A percentile compares a stretch with the other conserved stretches of the same genome.
phyloP scores from a whole-genome alignment of 2,888 invertebrate genomes.

The Sabatieria punctata region DNA sequence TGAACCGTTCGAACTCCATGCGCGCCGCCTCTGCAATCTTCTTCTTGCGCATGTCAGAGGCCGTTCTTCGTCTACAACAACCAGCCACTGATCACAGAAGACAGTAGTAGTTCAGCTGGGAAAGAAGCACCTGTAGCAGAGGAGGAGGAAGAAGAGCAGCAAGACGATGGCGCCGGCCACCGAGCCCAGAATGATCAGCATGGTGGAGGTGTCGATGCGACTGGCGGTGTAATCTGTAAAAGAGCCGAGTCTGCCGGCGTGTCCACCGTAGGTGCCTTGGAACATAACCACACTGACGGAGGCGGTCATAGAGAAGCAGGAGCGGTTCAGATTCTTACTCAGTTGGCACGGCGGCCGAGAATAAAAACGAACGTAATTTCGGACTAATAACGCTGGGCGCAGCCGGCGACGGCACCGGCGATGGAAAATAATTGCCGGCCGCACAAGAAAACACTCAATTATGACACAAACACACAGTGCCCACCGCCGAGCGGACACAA shows the following conservation, averaged over 20 bases:
- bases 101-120: conserved; percentile 6
- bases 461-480: no score
- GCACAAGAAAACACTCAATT: no score
- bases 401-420: no score
- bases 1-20: conserved; percentile 3
- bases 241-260: neutral
- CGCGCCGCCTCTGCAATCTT: conserved; percentile 6
- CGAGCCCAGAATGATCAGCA: conserved; percentile 34
- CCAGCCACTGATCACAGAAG: conserved; percentile 8
- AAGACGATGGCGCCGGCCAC: conserved; percentile 34
- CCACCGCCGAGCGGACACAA: no score
- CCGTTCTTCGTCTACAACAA: conserved; percentile 12
- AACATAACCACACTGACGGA: no score
- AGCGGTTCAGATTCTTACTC: no score
- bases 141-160: conserved; percentile 32
- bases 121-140: conserved; percentile 33
- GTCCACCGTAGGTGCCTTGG: no score
- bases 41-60: conserved; percentile 10
- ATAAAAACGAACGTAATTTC: no score
- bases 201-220: conserved; percentile 30
- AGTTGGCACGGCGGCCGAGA: no score
- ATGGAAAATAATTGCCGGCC: no score
- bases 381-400: no score
- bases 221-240: neutral
- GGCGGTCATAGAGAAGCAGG: no score